Conservation (phyloP, 1,140 invertebrate genomes). For the Drosophila nebulosa region DNA sequence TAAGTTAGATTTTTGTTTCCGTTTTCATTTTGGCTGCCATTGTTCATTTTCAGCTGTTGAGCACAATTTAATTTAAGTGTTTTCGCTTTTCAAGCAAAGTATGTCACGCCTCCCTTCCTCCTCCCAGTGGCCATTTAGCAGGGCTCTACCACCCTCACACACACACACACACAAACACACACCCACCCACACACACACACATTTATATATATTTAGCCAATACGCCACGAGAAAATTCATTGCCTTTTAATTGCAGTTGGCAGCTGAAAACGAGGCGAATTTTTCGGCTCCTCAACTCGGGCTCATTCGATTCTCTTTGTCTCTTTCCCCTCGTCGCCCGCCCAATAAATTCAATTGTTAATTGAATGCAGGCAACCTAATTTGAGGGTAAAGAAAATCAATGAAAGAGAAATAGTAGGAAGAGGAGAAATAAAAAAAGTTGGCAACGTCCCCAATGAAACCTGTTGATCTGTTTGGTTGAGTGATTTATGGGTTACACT, state of each 20-base stretch:
- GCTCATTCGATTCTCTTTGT: slow-evolving; percentile 3
- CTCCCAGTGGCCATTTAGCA: neutral
- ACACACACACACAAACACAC: slow-evolving; percentile 19
- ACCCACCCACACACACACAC: slow-evolving; percentile 14
- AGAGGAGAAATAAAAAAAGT: slow-evolving; percentile 22
- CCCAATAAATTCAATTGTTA: slow-evolving; percentile 65
- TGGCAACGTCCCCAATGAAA: slow-evolving; percentile 53
- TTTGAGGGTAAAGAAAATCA: slow-evolving; percentile 26
- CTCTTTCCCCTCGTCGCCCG: neutral
- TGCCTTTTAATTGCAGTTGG: slow-evolving; percentile 77
- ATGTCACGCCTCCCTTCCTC: slow-evolving; percentile 1
- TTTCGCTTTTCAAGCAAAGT: slow-evolving; percentile 46
- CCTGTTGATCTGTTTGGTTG: slow-evolving; percentile 50
- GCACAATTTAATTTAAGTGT: slow-evolving; percentile 68
- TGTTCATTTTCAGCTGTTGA: slow-evolving; percentile 69
- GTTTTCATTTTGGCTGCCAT: slow-evolving; percentile 1
- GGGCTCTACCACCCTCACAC: slow-evolving; percentile 34
- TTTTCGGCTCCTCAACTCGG: slow-evolving; percentile 35
- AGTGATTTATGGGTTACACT: slow-evolving; percentile 56
- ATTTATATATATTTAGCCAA: slow-evolving; percentile 6
- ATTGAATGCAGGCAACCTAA: slow-evolving; percentile 61
- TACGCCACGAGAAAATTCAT: slow-evolving; percentile 50
- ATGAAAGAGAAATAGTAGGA: neutral
- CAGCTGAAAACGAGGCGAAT: slow-evolving; percentile 57
- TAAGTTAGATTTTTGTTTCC: neutral